Base-by-base conservation (phyloP, 2,113 vertebrate genomes). In the Balaenoptera acutorostrata region DNA sequence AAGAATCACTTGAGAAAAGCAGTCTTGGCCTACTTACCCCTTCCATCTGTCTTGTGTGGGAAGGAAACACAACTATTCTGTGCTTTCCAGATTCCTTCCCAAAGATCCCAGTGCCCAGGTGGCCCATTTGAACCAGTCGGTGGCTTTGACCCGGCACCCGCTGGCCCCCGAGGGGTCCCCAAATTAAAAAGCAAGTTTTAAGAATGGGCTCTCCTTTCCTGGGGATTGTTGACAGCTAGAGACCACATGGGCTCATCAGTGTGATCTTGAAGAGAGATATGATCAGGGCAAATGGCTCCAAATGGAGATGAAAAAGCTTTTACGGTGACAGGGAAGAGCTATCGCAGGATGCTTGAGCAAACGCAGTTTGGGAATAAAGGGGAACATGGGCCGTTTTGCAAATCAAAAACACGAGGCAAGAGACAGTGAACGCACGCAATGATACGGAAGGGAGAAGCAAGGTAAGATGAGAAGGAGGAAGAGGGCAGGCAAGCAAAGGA, bases 281-380 rank as follows among this genome's bases (percentile, higher is more conserved):
- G 85, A 97, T 97, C 78, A 25, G 72, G 74, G 97, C 78, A 97
- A 98, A 97, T 88, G 94, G 90, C 74, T 98, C 93, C 71, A 95
- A 96, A 95, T 88, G 93, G 86, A 95, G 96, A 97, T 88, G 95
- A 89, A 97, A 97, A 96, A 63, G 96, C 96, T 96, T 97, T 98
- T 97, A 97, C 49, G 63, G 89, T 68, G 87, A 95, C 83, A 97
- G 91, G 83, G 74, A 95, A 95, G 93, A 96, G 77, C 84, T 88
- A 89, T 29, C 6, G 18, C 89, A 91, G 81, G 96, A 91, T 91
- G 87, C 80, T 69, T n/a, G 83, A 96, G 93, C 68, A 98, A 93
- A 55, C 3, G 88, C 80, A 61, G 74, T 93, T 84, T 78, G 80
- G 96, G 83, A 94, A 66, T 82, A 59, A 21, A 80, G 75, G 71